These are phyloP conservation scores for Erebia ligea DNA, from an alignment of 2,888 invertebrate species.

Conservation along the genomic window DNA sequence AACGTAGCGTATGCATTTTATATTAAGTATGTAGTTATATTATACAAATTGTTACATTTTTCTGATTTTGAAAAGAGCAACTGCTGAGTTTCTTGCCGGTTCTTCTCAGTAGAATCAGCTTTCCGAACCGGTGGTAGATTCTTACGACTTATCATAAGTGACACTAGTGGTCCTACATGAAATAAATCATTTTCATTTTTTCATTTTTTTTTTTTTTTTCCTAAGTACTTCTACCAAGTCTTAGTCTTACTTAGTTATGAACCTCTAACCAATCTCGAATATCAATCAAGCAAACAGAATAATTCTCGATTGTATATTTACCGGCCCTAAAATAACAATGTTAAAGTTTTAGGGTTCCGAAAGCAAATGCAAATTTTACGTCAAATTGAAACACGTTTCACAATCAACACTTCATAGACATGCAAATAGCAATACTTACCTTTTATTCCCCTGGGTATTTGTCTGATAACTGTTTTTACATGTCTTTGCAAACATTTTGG, in stretches of 20 bases:
- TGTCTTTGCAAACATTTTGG: background rate
- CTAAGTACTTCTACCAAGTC: too few relatives aligned
- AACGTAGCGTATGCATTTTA: too few relatives aligned
- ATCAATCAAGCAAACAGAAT: background rate
- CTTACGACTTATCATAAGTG: too few relatives aligned
- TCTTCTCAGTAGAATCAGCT: too few relatives aligned
- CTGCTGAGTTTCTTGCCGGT: too few relatives aligned
- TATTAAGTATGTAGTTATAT: too few relatives aligned
- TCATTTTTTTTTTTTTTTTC: too few relatives aligned
- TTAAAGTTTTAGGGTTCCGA: background rate
- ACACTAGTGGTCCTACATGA: too few relatives aligned
- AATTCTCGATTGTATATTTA: background rate
- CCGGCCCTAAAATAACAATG: background rate
- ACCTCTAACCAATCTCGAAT: background rate
- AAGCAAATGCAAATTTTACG: background rate
- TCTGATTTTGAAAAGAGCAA: too few relatives aligned
- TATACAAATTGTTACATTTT: too few relatives aligned
- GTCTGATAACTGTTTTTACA: background rate
- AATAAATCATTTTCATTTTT: too few relatives aligned
- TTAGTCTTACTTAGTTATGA: background rate
- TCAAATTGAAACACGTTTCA: background rate
- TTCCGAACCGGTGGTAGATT: too few relatives aligned
- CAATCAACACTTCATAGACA: background rate
- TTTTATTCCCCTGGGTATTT: background rate
- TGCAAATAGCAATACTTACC: background rate